Evolutionary conservation across 1,140 invertebrate species (phyloP).

Genomic region (silkworm (Bombyx mori)): DNA sequence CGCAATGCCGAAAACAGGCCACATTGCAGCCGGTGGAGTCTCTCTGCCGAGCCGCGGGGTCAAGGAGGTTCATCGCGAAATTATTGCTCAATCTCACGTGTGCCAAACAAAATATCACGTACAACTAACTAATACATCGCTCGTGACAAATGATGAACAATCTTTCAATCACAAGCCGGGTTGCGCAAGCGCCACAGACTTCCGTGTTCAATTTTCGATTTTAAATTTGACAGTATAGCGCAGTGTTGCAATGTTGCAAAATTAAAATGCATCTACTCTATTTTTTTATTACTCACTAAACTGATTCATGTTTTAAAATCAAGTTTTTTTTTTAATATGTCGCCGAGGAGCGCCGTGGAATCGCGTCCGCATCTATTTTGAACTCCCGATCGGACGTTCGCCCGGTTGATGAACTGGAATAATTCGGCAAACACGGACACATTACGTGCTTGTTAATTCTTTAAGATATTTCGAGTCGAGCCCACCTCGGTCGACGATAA

Average conservation of each 20-base stretch:
- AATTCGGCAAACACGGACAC: conserved; percentile 66
- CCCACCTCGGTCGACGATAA: conserved; percentile 6
- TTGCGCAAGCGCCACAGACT: too few species aligned
- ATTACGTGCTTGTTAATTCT: conserved; percentile 58
- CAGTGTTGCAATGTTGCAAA: too few species aligned
- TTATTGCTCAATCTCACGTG: conserved; percentile 37
- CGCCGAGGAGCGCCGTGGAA: conserved; percentile 41
- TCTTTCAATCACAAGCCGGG: too few species aligned
- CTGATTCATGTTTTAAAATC: conserved; percentile 5
- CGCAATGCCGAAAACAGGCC: conserved; percentile 66
- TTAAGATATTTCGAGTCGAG: conserved; percentile 42
- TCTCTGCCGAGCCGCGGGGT: conserved; percentile 29
- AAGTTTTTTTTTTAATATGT: conserved; percentile 46
- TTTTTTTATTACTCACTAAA: not conserved
- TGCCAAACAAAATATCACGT: conserved; percentile 30
- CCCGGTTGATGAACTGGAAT: conserved; percentile 68
- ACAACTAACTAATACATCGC: not conserved
- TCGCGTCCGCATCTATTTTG: conserved; percentile 63
- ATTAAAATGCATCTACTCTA: not conserved
- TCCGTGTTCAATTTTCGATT: too few species aligned
- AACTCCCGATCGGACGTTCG: conserved; percentile 60
- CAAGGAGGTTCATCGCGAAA: conserved; percentile 58
- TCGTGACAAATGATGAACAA: not conserved
- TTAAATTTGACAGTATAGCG: too few species aligned
- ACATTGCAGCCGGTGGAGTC: conserved; percentile 39